These are phyloP conservation scores for Lepetodrilus schrolli DNA, from an alignment of 2,888 invertebrate species.

Conservation along the genomic window DNA sequence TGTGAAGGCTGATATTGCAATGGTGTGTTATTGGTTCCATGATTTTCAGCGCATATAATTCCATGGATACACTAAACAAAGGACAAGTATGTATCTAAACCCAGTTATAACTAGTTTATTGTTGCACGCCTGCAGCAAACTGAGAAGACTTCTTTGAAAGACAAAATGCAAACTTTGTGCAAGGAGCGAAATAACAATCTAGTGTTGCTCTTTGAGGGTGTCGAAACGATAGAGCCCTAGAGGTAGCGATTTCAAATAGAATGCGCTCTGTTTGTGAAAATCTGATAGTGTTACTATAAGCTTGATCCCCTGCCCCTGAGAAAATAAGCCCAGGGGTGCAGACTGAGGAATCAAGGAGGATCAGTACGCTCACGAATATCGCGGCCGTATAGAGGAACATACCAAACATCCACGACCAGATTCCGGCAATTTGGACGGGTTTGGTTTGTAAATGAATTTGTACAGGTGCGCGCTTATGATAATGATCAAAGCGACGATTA, in stretches of 20 bases:
- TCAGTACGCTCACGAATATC: neutral
- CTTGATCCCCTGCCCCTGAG: neutral
- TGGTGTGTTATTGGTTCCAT: neutral
- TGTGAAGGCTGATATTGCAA: neutral
- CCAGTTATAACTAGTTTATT: neutral
- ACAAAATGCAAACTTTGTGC: conserved; percentile 29
- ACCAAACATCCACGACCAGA: neutral
- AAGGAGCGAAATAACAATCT: conserved; percentile 27
- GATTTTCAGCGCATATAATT: too few relatives aligned
- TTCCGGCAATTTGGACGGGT: neutral
- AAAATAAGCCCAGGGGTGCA: neutral
- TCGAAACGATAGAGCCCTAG: neutral
- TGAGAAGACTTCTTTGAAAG: neutral
- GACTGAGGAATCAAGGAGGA: neutral
- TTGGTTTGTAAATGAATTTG: neutral
- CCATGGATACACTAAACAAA: too few relatives aligned
- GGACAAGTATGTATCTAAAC: neutral
- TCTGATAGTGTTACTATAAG: conserved; percentile 19
- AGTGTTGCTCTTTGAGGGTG: conserved; percentile 24
- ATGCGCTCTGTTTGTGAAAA: conserved; percentile 28
- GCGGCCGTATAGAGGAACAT: neutral
- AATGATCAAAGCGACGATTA: conserved; percentile 13
- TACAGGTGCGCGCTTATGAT: neutral
- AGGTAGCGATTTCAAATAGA: conserved; percentile 27
- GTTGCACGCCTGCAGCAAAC: conserved; percentile 11